A percentile compares a stretch with the other conserved stretches of the same genome.
Conservation (phyloP, 2,113 vertebrate species). For the Propithecus coquereli region DNA sequence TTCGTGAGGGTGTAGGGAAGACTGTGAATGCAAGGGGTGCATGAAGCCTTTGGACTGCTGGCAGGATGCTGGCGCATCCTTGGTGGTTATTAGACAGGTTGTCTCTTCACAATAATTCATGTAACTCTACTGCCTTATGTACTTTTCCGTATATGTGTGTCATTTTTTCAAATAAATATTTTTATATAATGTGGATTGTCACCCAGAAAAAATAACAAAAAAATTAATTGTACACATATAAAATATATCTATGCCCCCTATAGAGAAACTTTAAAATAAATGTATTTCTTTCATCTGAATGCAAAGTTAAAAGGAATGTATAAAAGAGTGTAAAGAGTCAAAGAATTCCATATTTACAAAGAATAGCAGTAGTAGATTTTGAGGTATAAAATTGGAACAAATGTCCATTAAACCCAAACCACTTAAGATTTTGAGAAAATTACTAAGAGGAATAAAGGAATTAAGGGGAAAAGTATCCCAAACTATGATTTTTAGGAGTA, state of each 20-base stretch:
- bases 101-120: not conserved
- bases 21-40: accelerated
- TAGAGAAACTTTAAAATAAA: not conserved
- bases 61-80: not conserved
- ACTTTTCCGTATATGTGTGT: not conserved
- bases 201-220: not conserved
- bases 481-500: not conserved
- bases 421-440: not conserved
- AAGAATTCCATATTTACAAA: not conserved
- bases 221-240: not conserved
- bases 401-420: not conserved
- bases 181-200: not conserved
- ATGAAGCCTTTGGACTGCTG: accelerated
- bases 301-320: not conserved
- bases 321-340: not conserved
- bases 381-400: not conserved
- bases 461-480: not conserved
- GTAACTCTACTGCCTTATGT: not conserved
- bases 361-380: not conserved
- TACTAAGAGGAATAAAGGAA: not conserved
- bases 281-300: not conserved
- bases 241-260: not conserved
- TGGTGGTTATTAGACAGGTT: not conserved
- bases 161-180: not conserved
- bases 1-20: not conserved